Evolutionary conservation across 2,888 invertebrate species (phyloP), one percentile per base, ranked within the genome.

Genomic region (Onthophagus sagittarius): DNA sequence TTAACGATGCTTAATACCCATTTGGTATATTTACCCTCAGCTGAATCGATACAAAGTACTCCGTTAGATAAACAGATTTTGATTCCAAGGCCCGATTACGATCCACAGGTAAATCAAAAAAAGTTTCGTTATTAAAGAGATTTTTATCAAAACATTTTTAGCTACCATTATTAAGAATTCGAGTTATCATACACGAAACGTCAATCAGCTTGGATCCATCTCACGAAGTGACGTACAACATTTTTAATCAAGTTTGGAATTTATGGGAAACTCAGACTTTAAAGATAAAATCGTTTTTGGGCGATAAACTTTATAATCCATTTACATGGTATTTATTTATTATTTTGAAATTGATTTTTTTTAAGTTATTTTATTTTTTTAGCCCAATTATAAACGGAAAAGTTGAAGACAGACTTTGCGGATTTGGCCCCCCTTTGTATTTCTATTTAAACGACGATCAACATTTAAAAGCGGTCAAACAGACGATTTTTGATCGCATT

Each of bases 331-430:
- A 82, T 81, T 83, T 77, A 53, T 53, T 53, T 53, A 4, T 53
- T 53, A 62, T 32, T 63, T 14, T 31, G n/a, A n/a, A n/a, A n/a
- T 6, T 2, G 23, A 23, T 23, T 23, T 23, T 23, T 53, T 31
- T 63, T 70, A 71, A 33, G 31, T 31, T 65, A 67, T n/a, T 39
- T 71, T 62, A 73, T 3, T 23, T 23, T 23, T 53, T 9, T 53
- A 53, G 39, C 6, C 96, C 96, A 0, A 90, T 92, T 14, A 93
- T 96, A 76, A 94, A 95, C 88, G 93, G 92, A 14, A 93, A 94
- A 80, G 89, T 91, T 80, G 93, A 95, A 78, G 92, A 93, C 64
- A 89, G 93, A 82, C 89, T 93, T 0, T 92, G 92, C 72, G 93
- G 93, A 0, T 87, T 88, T 32, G 90, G 94, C 0, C 95, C 95